Base-by-base conservation (phyloP, 2,113 vertebrate genomes). In the Oreochromis niloticus region DNA sequence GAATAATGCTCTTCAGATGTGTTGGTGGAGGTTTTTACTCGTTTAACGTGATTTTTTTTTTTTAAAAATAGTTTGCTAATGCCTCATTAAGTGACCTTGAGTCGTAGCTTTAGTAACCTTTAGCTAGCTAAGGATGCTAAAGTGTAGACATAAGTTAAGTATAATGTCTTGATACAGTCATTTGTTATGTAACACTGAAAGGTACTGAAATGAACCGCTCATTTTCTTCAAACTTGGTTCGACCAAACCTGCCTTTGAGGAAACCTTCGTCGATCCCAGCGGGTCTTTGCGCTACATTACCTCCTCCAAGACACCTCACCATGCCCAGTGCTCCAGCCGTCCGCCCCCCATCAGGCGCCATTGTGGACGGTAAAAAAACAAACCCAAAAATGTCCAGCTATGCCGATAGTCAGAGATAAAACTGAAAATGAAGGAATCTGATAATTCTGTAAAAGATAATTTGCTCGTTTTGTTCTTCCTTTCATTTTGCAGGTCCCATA, bases 191-290 rank as follows among this genome's bases (percentile, higher is more conserved):
- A 2, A 61, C n/a, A 57, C 24, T 55, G 34, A 54, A 41, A 78
- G 63, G 7, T 71, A 46, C 9, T 17, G 79, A 48, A 41, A 96
- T 96, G 96, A 90, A 92, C 36, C 84, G 17, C 6, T 10, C 81
- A 3, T 87, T 87, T 79, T 36, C 85, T 12, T 56, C 80, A 9
- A 52, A 86, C 12, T 9, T 71, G 39, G 52, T 88, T 54, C 88
- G 83, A 11, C 95, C 95, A 3, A 95, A 93, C 91, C 61, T 86
- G 78, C 96, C 96, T 1, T 50, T 97, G 83, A 93, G 96, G 59
- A 94, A 93, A 68, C 96, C 96, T 0, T 91, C 84, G 0, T 87
- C 94, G 2, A 61, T 79, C 27, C 95, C 94, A 2, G 3, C 57
- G n/a, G 19, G 11, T 63, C 27, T 17, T 7, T 9, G 14, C 17